Percentiles rank a stretch among this genome's conserved stretches.
Conservation (phyloP, 2,888 invertebrate species). For the Morpho helenor region DNA sequence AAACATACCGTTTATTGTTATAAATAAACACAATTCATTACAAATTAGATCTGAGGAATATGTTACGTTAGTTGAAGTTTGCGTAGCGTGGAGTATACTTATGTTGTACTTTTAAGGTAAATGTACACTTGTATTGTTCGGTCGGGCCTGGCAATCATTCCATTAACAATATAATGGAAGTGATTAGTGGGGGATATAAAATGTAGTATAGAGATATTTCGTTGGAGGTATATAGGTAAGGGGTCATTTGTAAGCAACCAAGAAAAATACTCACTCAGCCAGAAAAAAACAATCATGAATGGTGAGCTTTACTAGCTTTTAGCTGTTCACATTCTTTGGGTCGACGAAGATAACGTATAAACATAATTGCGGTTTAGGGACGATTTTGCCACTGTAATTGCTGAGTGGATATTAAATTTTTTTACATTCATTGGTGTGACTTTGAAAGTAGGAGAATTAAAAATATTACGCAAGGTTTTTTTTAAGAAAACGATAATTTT, state of each 20-base stretch:
- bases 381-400: background rate
- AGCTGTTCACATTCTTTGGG: constrained; percentile 9
- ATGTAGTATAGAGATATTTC: constrained; percentile 60
- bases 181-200: constrained; percentile 57
- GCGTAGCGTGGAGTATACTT: no score
- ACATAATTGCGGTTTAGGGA: constrained; percentile 7
- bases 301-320: constrained; percentile 10
- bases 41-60: no score
- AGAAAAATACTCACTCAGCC: constrained; percentile 68
- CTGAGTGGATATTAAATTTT: background rate
- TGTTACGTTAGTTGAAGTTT: no score
- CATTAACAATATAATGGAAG: constrained; percentile 71
- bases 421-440: constrained; percentile 1
- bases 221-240: constrained; percentile 47
- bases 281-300: constrained; percentile 50
- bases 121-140: constrained; percentile 58
- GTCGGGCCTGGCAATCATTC: constrained; percentile 56
- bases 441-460: background rate
- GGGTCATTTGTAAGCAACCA: constrained; percentile 71
- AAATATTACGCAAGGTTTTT: background rate
- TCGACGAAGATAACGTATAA: constrained; percentile 4
- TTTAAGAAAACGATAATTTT: no score
- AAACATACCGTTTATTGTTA: no score
- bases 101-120: background rate
- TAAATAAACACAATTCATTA: no score